Base-by-base conservation (phyloP, 2,888 invertebrate species). In the Lydus trimaculatus region DNA sequence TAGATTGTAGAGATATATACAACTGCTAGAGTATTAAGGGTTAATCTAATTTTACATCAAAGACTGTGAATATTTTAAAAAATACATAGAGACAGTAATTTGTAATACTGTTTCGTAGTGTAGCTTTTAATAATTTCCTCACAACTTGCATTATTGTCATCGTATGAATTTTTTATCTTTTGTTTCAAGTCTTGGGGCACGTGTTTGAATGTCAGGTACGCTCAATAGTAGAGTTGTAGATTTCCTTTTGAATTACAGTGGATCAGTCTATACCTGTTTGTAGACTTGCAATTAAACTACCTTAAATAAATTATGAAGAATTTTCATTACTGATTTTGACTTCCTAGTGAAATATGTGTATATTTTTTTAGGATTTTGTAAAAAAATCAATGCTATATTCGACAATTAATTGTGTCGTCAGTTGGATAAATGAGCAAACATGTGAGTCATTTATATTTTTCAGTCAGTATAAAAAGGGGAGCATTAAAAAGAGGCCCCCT, bases 191-290 rank as follows among this genome's bases (percentile, higher is more conserved):
- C n/a, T 56, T 25, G 2, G n/a, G 56, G 61, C 68, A 68, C 68
- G 68, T 68, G 68, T 58, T 58, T 64, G 62, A 64, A 64, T 68
- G 68, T 68, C 68, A 64, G 39, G 36, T 56, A 48, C 59, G 62
- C 58, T 66, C 66, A 63, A 59, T 66, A 39, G 58, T 58, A 62
- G 58, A 36, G 39, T 58, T 63, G 31, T 5, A 20, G 25, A 13
- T 33, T 11, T 31, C 15, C 4, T 5, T 8, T 25, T 58, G 5
- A 15, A 15, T 31, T 33, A 5, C 31, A 43, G 6, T 2, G 15
- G 5, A 36, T 36, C 1, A 15, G 8, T n/a, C 15, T n/a, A 3
- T 28, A 58, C 58, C n/a, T 28, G 28, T n/a, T n/a, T n/a, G n/a
- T n/a, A n/a, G n/a, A n/a, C n/a, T n/a, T n/a, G n/a, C n/a, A n/a